Evolutionary conservation across 2,113 vertebrate genomes (phyloP).

Genomic region (Hippocampus barbouri): DNA sequence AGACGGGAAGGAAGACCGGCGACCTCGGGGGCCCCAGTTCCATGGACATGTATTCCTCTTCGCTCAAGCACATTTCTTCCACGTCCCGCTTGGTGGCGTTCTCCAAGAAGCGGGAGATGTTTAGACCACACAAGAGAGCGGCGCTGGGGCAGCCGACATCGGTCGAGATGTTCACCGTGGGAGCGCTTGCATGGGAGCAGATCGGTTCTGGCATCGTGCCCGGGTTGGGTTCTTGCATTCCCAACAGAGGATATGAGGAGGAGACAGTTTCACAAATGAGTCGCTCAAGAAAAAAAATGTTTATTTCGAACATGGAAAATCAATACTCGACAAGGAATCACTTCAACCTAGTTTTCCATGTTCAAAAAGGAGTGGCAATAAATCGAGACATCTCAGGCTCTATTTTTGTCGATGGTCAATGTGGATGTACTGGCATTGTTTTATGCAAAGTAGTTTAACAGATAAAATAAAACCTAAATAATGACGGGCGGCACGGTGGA

Average conservation of each 20-base stretch:
- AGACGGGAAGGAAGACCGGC: conserved; percentile 61
- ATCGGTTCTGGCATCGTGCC: conserved; percentile 45
- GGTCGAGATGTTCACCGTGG: neutral
- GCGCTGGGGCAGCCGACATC: conserved; percentile 41
- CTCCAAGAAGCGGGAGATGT: conserved; percentile 42
- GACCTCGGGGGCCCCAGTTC: conserved; percentile 54
- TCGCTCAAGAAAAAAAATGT: no score
- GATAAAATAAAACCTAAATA: no score
- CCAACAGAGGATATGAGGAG: neutral
- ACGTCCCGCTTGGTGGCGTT: conserved; percentile 36
- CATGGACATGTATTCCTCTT: conserved; percentile 44
- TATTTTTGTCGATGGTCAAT: no score
- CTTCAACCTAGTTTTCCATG: no score
- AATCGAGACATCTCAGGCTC: no score
- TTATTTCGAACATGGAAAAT: no score
- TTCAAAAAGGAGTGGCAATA: no score
- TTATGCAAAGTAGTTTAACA: no score
- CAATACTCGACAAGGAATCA: no score
- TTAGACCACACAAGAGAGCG: conserved; percentile 49
- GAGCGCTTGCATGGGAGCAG: conserved; percentile 48
- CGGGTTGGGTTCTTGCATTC: neutral
- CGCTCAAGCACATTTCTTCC: conserved; percentile 49
- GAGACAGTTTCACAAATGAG: no score
- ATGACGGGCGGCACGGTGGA: no score
- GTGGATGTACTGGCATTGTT: no score